A percentile compares a stretch with the other conserved stretches of the same genome.
Evolutionary conservation across 2,797 vertebrate species (phyloP).

Genomic region (Ceryle rudis): DNA sequence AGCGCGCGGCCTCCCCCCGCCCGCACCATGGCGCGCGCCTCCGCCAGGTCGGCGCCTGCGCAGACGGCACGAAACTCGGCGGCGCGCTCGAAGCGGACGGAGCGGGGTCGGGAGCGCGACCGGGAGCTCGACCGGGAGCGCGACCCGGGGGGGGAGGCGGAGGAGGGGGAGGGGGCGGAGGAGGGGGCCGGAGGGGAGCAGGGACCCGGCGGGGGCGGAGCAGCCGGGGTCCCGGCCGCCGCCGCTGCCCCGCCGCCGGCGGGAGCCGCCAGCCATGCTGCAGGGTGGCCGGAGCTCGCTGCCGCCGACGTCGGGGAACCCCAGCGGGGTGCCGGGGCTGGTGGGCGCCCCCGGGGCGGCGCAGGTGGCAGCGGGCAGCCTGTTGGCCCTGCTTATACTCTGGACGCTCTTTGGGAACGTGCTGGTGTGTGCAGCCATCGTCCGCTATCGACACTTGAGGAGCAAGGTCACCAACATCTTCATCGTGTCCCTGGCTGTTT

Average conservation of each 20-base stretch:
- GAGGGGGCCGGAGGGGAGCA: too few species aligned
- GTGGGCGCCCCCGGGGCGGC: slow-evolving; percentile 29
- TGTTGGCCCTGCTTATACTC: slow-evolving; percentile 89
- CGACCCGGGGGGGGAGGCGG: too few species aligned
- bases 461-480: slow-evolving; percentile 94
- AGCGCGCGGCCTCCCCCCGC: too few species aligned
- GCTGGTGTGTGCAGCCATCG: slow-evolving; percentile 90
- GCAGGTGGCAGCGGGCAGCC: slow-evolving; percentile 84
- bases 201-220: too few species aligned
- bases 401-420: slow-evolving; percentile 94
- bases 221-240: not conserved
- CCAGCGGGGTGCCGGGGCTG: not conserved
- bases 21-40: too few species aligned
- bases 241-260: not conserved
- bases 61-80: too few species aligned
- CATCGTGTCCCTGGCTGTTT: slow-evolving; percentile 92
- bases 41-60: too few species aligned
- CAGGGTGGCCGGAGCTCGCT: not conserved
- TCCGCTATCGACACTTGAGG: slow-evolving; percentile 90
- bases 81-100: too few species aligned
- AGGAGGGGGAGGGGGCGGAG: too few species aligned
- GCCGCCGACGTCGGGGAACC: not conserved
- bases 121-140: too few species aligned
- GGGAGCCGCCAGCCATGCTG: not conserved
- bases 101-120: too few species aligned